phyloP scores from a whole-genome alignment of 2,888 invertebrate genomes.

The Therioaphis trifolii region DNA sequence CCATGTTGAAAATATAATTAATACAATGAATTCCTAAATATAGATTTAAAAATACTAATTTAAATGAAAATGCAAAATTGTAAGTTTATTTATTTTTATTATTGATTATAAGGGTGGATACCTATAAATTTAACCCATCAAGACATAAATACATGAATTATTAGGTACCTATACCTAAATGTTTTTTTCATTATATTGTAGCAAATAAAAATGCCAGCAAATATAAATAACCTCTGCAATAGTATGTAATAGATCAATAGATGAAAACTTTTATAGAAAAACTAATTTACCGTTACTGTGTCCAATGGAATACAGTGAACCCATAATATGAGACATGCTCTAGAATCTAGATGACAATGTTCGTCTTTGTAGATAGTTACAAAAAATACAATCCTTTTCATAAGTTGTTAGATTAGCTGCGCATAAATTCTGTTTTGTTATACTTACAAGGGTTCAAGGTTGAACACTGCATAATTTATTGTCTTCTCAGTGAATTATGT shows the following conservation, averaged over 20 bases:
- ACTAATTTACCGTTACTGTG: constrained; percentile 62
- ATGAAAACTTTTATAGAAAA: constrained; percentile 44
- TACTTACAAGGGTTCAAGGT: constrained; percentile 54
- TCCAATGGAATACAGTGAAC: constrained; percentile 57
- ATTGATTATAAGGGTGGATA: too few relatives aligned
- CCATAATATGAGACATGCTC: constrained; percentile 24
- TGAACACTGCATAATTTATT: constrained; percentile 40
- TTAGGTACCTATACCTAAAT: not conserved
- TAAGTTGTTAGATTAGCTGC: constrained; percentile 57
- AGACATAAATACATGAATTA: too few relatives aligned
- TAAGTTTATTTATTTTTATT: too few relatives aligned
- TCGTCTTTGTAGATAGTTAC: constrained; percentile 48
- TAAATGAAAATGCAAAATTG: too few relatives aligned
- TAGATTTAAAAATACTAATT: too few relatives aligned
- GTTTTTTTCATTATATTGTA: too few relatives aligned
- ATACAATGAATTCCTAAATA: too few relatives aligned
- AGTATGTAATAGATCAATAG: constrained; percentile 37
- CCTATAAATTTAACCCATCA: too few relatives aligned
- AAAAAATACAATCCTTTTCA: constrained; percentile 54
- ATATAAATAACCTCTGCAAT: constrained; percentile 39
- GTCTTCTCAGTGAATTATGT: constrained; percentile 49
- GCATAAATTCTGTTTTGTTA: constrained; percentile 60
- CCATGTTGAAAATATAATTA: too few relatives aligned
- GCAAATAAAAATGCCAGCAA: constrained; percentile 36
- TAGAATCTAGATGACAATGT: constrained; percentile 57